Percentiles rank a stretch among this genome's conserved stretches.
phyloP scores from a whole-genome alignment of 2,888 invertebrate genomes.

The Drepanosiphum platanoidis region DNA sequence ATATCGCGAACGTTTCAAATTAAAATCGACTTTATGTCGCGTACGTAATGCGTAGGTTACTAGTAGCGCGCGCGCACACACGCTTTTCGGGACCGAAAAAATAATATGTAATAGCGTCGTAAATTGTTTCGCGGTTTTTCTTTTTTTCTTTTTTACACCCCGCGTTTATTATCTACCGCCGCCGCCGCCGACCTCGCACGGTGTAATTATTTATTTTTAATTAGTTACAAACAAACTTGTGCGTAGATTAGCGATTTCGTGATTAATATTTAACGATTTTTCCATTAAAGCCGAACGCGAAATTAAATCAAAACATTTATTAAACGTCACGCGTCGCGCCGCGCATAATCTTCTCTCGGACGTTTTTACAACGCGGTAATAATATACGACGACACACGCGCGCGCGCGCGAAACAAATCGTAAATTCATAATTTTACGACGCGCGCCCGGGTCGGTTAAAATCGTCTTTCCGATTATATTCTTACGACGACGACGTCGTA shows the following conservation, averaged over 20 bases:
- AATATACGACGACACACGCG: neutral
- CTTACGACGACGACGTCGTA: too few species aligned
- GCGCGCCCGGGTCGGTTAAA: too few species aligned
- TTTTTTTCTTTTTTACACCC: too few species aligned
- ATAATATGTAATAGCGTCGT: neutral
- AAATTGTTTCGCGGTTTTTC: neutral
- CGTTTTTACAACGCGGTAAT: too few species aligned
- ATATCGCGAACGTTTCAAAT: neutral
- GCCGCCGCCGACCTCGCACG: neutral
- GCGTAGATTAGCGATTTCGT: neutral
- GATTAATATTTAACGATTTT: neutral
- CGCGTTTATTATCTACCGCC: too few species aligned
- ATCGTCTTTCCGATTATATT: too few species aligned
- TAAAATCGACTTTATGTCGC: neutral
- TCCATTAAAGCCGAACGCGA: neutral
- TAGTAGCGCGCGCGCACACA: neutral
- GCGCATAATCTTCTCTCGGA: too few species aligned
- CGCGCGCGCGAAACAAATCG: neutral
- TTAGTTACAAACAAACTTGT: constrained; percentile 6
- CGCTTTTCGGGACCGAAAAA: neutral
- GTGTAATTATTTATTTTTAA: constrained; percentile 33
- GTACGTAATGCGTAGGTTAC: too few species aligned
- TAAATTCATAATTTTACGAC: too few species aligned
- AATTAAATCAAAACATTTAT: constrained; percentile 5
- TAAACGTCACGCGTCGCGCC: neutral